Evolutionary conservation across 2,888 invertebrate species (phyloP), one percentile per base, ranked within the genome.

Genomic region (Philereme transversata): DNA sequence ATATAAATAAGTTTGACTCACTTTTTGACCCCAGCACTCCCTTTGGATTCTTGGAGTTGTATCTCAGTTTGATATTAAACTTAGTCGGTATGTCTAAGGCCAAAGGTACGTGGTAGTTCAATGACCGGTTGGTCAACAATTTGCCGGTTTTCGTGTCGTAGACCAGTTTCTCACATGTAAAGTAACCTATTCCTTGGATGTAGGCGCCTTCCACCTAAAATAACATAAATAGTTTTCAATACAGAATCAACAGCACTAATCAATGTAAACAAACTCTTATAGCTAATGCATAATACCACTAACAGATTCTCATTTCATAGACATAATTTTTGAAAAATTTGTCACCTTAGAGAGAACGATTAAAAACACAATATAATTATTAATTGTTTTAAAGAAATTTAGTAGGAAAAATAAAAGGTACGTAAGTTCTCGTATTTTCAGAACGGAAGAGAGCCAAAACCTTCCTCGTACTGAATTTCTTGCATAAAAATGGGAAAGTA

Each of bases 21-120:
- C 95, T 94, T 93, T 96, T 96, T 0, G 96, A 94, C 34, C 95
- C 93, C 36, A 96, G 81, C 33, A 96, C 94, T 36, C 96, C 95
- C 4, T 89, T 77, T 0, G 93, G 89, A 83, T 96, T 96, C 11
- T 94, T 91, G 38, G 93, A 90, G 73, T 95, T 95, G 71, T 93
- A 93, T 36, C 94, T 85, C 57, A 96, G 90, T 49, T 92, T 90
- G 0, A 96, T 87, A 51, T 94, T 89, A 65, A 95, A 95, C 74
- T 95, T 93, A 0, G 93, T 87, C 0, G 96, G 96, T 67, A 96
- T 95, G 72, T 96, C 96, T 68, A 93, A 93, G 0, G 93, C 92
- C 5, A 95, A 93, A 0, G 95, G 95, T 4, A 95, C 94, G 76
- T 95, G 95, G 76, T 96, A 96, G 51, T 88, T 94, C 93, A 96